These are phyloP conservation scores for Pampus argenteus DNA, from an alignment of 2,797 vertebrate genomes.

Conservation along the genomic window DNA sequence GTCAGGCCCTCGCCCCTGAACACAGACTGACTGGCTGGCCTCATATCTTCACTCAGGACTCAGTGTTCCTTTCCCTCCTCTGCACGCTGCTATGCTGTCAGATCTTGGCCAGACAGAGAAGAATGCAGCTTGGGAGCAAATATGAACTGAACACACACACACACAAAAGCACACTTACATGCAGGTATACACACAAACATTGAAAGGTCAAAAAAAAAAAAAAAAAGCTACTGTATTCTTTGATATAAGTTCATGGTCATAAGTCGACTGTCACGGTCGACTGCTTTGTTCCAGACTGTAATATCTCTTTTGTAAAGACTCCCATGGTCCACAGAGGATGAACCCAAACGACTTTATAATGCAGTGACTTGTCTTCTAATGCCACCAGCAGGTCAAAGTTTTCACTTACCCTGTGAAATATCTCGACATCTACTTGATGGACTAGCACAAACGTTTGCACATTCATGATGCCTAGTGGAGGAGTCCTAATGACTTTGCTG, in stretches of 20 bases:
- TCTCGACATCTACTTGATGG: too few relatives aligned
- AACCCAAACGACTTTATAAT: too few relatives aligned
- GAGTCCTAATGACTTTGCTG: too few relatives aligned
- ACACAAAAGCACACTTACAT: not conserved
- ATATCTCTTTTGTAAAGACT: too few relatives aligned
- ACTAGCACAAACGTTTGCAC: too few relatives aligned
- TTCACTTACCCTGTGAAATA: too few relatives aligned
- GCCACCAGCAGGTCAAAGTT: too few relatives aligned
- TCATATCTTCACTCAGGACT: constrained; percentile 78
- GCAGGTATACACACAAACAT: constrained; percentile 31
- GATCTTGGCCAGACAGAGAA: constrained; percentile 72
- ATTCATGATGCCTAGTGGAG: too few relatives aligned
- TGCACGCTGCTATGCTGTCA: constrained; percentile 66
- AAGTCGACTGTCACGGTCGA: too few relatives aligned
- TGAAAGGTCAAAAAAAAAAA: constrained; percentile 40
- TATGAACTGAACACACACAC: constrained; percentile 49
- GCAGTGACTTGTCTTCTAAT: too few relatives aligned
- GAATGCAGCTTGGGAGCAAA: constrained; percentile 70
- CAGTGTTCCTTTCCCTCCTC: constrained; percentile 76
- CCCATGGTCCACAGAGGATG: too few relatives aligned
- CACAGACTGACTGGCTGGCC: constrained; percentile 78
- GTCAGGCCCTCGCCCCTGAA: constrained; percentile 76
- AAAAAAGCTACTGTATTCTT: constrained; percentile 9
- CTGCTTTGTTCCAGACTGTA: too few relatives aligned
- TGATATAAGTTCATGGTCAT: constrained; percentile 3